Conservation (phyloP, 1,140 invertebrate species). For the Araneus ventricosus region DNA sequence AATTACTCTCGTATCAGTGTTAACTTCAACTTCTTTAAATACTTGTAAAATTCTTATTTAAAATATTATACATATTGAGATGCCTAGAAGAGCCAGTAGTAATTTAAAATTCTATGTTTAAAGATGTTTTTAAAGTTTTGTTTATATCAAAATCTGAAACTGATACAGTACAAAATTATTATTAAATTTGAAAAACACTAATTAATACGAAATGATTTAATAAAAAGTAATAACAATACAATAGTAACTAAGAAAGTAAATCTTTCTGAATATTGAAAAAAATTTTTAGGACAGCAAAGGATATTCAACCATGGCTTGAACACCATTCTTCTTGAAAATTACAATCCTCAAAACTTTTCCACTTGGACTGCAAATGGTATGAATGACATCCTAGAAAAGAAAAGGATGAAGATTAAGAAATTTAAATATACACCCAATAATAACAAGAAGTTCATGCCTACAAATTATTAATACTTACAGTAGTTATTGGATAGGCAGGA, state of each 20-base stretch:
- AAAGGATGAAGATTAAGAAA: not conserved
- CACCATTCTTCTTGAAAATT: conserved; percentile 99
- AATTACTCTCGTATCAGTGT: too few species aligned
- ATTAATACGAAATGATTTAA: too few species aligned
- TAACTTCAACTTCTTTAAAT: too few species aligned
- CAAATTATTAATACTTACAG: conserved; percentile 88
- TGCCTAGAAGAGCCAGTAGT: too few species aligned
- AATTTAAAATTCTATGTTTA: too few species aligned
- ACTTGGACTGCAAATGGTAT: conserved; percentile 96
- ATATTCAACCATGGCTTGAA: conserved; percentile 99
- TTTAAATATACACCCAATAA: not conserved
- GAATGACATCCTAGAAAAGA: conserved; percentile 92
- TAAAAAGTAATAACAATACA: not conserved
- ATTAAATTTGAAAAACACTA: too few species aligned
- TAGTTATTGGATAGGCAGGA: conserved; percentile 98
- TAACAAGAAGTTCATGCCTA: conserved; percentile 82
- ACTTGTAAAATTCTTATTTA: too few species aligned
- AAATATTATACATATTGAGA: too few species aligned
- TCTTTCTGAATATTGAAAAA: not conserved
- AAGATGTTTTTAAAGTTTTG: too few species aligned
- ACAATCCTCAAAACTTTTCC: conserved; percentile 98
- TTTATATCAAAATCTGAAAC: too few species aligned
- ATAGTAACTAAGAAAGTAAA: not conserved
- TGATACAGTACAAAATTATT: too few species aligned
- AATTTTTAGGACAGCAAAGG: conserved; percentile 83